These are phyloP conservation scores for Tragelaphus scriptus DNA, from an alignment of 2,113 vertebrate genomes.

Conservation along the genomic window DNA sequence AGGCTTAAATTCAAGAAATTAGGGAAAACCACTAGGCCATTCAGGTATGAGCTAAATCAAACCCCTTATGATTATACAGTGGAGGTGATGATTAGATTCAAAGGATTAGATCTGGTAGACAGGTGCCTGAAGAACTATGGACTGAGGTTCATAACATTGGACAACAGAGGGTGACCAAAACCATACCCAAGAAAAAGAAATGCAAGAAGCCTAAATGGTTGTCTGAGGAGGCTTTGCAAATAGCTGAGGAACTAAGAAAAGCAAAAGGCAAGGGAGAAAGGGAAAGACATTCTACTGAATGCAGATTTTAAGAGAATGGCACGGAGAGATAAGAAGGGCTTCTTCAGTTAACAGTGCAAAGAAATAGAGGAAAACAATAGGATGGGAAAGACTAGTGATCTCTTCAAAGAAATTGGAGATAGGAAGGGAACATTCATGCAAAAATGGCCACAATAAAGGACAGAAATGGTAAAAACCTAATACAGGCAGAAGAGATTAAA, in stretches of 20 bases:
- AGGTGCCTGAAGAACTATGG: not conserved
- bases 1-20: not conserved
- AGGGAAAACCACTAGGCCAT: not conserved
- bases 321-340: not conserved
- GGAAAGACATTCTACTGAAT: not conserved
- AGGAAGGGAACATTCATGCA: not conserved
- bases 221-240: not conserved
- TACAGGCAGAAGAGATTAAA: not conserved
- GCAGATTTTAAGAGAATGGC: not conserved
- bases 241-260: not conserved
- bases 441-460: not conserved
- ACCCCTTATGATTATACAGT: not conserved
- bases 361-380: not conserved
- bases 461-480: not conserved
- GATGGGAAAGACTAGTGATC: not conserved
- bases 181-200: not conserved
- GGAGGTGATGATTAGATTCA: not conserved
- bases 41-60: not conserved
- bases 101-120: not conserved
- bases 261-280: not conserved
- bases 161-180: not conserved
- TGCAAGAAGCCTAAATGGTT: not conserved
- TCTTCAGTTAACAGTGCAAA: not conserved
- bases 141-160: not conserved
- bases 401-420: not conserved